phyloP scores from a whole-genome alignment of 2,797 vertebrate species.

The Antrozous pallidus region DNA sequence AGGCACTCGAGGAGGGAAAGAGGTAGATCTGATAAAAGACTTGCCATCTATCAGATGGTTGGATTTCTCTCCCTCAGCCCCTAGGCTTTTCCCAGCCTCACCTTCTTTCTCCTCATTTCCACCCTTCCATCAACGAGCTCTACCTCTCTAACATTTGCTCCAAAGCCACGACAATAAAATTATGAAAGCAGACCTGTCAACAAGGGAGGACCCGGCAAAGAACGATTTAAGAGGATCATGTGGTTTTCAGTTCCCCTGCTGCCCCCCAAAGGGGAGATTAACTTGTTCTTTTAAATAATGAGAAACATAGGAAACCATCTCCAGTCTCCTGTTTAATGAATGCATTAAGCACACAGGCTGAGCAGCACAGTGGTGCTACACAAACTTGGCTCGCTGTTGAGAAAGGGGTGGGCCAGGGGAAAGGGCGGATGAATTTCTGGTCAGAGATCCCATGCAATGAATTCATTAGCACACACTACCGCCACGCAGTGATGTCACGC shows the following conservation, averaged over 20 bases:
- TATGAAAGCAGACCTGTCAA: conserved; percentile 43
- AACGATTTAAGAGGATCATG: conserved; percentile 8
- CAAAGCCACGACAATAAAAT: conserved; percentile 31
- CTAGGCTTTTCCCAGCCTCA: background rate
- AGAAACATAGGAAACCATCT: conserved; percentile 65
- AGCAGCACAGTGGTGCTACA: background rate
- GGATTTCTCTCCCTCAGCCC: conserved; percentile 41
- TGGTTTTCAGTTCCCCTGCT: background rate
- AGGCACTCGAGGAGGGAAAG: conserved; percentile 80
- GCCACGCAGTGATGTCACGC: background rate
- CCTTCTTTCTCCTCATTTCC: conserved; percentile 28
- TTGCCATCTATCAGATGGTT: conserved; percentile 54
- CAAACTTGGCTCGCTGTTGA: background rate
- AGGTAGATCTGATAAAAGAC: conserved; percentile 83
- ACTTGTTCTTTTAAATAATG: conserved; percentile 76
- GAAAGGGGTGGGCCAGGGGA: background rate
- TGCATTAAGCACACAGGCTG: conserved; percentile 51
- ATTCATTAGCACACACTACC: background rate
- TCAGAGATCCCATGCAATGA: background rate
- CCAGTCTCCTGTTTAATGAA: conserved; percentile 63
- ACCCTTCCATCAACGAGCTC: conserved; percentile 12
- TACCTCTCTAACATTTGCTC: conserved; percentile 42
- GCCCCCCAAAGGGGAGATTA: conserved; percentile 65
- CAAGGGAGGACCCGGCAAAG: background rate
- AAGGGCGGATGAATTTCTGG: conserved; percentile 12